Evolutionary conservation across 2,797 vertebrate genomes (phyloP).

Genomic region (Cephalopachus bancanus): DNA sequence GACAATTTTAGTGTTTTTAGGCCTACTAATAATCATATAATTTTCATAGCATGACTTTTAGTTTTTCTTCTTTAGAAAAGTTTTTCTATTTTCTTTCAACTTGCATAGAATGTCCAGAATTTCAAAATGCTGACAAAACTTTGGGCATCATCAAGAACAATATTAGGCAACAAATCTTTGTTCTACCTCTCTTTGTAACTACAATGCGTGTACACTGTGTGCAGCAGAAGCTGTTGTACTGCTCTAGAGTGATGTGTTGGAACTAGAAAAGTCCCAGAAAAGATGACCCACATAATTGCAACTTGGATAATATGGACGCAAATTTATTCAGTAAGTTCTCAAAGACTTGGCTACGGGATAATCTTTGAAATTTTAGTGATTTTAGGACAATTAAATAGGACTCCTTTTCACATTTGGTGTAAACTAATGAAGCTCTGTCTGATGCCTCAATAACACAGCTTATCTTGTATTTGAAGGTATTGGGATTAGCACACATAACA

Average conservation of each 20-base stretch:
- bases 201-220: background rate
- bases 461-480: background rate
- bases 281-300: background rate
- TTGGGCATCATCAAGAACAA: background rate
- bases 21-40: background rate
- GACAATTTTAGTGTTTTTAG: background rate
- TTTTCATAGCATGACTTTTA: background rate
- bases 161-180: background rate
- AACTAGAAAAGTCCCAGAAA: background rate
- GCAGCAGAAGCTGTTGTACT: background rate
- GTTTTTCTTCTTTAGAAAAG: background rate
- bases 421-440: background rate
- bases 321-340: background rate
- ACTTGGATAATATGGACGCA: background rate
- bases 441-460: background rate
- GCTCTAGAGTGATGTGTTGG: background rate
- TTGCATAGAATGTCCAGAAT: background rate
- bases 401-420: background rate
- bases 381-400: slow-evolving; percentile 45
- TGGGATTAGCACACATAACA: background rate
- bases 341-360: background rate
- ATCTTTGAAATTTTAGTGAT: background rate
- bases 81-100: background rate
- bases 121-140: background rate
- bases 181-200: background rate